Base-by-base conservation (phyloP, 2,113 vertebrate genomes). In the Eudyptes chrysolophus region DNA sequence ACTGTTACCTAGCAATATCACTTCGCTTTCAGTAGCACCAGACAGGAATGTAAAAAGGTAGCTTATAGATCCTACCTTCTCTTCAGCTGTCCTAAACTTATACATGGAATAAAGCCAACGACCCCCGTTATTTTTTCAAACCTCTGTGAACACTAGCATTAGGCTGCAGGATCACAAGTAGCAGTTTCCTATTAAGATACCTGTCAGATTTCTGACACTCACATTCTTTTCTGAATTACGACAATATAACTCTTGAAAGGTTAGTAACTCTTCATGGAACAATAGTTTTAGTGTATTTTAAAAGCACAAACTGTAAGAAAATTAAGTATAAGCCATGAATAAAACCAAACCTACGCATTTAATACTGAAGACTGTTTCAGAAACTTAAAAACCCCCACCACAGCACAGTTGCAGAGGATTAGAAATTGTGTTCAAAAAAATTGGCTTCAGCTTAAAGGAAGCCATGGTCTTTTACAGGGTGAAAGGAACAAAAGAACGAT, bases 371-470 rank as follows among this genome's bases (percentile, higher is more conserved):
- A 69, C 68, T 48, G 29, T 38, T 81, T 69, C 38, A 87, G 77
- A 80, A 94, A 80, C 78, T 77, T 78, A 65, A 92, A 72, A 87
- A 9, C 24, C 5, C 11, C 30, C 17, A 64, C 24, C 49, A 40
- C 16, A 92, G 34, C 40, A 62, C 51, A 88, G 61, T 62, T 85
- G 55, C 70, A 88, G 27, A 82, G 40, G 30, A 94, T 84, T 77
- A 94, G 76, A 80, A 89, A 57, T n/a, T 15, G 24, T 65, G 52
- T 65, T 77, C 17, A 90, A 84, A 97, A 94, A 76, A 64, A 18
- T 26, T 84, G 74, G 40, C 75, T 82, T 78, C 79, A 62, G 38
- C 61, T 92, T 92, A 92, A 96, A 89, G 57, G 76, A 95, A 91
- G 30, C 44, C 40, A 64, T 7, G 4, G 38, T 48, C 42, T 92